A percentile compares a stretch with the other conserved stretches of the same genome.
Evolutionary conservation across 1,140 invertebrate species (phyloP).

Genomic region (Anastrepha ludens): DNA sequence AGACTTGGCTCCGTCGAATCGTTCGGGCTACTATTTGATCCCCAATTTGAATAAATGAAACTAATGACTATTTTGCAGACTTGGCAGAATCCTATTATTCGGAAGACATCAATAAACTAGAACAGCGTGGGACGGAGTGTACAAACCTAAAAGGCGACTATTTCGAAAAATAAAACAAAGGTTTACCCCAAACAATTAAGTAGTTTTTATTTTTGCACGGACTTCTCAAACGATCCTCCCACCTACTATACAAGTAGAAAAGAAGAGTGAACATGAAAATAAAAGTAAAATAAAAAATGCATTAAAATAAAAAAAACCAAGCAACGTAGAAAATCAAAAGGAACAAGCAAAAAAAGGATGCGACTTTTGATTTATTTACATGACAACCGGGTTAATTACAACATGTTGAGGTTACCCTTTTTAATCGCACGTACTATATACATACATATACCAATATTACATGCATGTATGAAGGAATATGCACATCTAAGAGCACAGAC

Average conservation of each 20-base stretch:
- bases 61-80: too few relatives aligned
- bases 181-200: too few relatives aligned
- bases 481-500: background rate
- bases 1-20: too few relatives aligned
- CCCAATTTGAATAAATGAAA: too few relatives aligned
- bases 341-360: conserved; percentile 20
- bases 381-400: conserved; percentile 71
- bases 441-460: background rate
- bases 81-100: too few relatives aligned
- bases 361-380: conserved; percentile 69
- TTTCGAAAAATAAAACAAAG: too few relatives aligned
- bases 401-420: conserved; percentile 63
- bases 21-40: too few relatives aligned
- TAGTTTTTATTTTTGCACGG: too few relatives aligned
- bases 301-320: conserved; percentile 20
- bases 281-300: background rate
- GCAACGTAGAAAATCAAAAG: conserved; percentile 1
- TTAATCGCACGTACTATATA: conserved; percentile 10
- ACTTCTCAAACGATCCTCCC: too few relatives aligned
- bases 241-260: background rate
- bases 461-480: background rate
- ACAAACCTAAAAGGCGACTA: too few relatives aligned
- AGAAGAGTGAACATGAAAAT: background rate
- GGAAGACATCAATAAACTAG: too few relatives aligned
- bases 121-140: too few relatives aligned